Conservation (phyloP, 1,140 invertebrate genomes). For the Drosophila pallidifrons region DNA sequence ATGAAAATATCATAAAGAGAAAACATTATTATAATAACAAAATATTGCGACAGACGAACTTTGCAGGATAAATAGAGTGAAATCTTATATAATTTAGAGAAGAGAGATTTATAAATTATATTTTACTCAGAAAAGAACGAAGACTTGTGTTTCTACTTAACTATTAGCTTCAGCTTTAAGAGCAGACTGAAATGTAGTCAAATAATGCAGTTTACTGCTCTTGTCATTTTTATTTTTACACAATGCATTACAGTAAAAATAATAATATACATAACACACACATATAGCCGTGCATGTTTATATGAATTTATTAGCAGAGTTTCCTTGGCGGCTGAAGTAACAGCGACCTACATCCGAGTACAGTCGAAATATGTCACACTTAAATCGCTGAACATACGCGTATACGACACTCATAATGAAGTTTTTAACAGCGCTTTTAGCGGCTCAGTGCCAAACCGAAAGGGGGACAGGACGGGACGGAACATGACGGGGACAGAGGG, state of each 20-base stretch:
- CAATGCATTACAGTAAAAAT: not conserved
- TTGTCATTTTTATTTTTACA: not conserved
- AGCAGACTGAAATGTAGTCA: too few species aligned
- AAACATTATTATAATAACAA: too few species aligned
- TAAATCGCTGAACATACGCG: constrained; percentile 57
- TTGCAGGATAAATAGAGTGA: too few species aligned
- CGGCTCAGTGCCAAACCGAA: constrained; percentile 50
- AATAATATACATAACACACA: not conserved
- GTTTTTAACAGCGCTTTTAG: constrained; percentile 77
- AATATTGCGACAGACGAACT: too few species aligned
- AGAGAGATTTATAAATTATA: too few species aligned
- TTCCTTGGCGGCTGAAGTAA: not conserved
- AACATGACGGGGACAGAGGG: constrained; percentile 18
- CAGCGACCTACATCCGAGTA: constrained; percentile 51
- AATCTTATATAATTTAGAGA: too few species aligned
- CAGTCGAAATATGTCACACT: constrained; percentile 66
- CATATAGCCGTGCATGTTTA: not conserved
- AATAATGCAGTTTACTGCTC: not conserved
- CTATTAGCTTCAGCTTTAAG: not conserved
- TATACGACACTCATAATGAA: constrained; percentile 67
- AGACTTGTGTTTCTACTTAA: too few species aligned
- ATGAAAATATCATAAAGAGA: too few species aligned
- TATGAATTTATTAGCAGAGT: constrained; percentile 6
- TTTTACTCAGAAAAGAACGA: too few species aligned
- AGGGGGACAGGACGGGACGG: not conserved